Base-by-base conservation (phyloP, 2,113 vertebrate species). In the Peromyscus maniculatus region DNA sequence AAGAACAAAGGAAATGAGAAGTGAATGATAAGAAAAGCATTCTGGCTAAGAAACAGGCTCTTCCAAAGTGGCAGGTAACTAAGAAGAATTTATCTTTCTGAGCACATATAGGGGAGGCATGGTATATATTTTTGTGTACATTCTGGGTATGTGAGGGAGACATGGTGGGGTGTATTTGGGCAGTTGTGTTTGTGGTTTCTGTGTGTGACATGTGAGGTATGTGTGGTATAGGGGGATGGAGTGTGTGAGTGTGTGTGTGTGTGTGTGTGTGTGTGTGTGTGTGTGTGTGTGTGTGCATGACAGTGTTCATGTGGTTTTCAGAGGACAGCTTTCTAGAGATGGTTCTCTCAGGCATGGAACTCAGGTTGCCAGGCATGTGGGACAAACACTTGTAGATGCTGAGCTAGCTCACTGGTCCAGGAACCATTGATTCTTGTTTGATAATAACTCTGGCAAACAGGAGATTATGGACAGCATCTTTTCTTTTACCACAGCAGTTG, bases 381-480 rank as follows among this genome's bases (percentile, higher is more conserved):
- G 10, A 15, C 19, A n/a, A 13, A 10, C 4, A 4, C 5, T 33
- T 46, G 13, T 28, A 84, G 13, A 3, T 15, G 7, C 59, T 64
- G 82, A 19, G 59, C 59, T 43, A 64, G 17, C 59, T 64, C n/a
- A 43, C 26, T 84, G 82, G 3, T 8, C n/a, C 24, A n/a, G 36
- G 22, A 91, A 72, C 66, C 36, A 36, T 31, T 28, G 67, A 28
- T 59, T 26, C 19, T 69, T 36, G 5, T 52, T 49, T 80, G 31
- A 15, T 80, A 17, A 87, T 21, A n/a, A 28, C 33, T 75, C 33
- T 75, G 36, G 39, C 11, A 11, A 17, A 57, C 2, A 74, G 52
- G 43, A 39, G 13, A 33, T 19, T 22, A 9, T 4, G 17, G 74
- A 17, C 9, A 66, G 28, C 3, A 0, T 1, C 2, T 2, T 9